Evolutionary conservation across 2,888 invertebrate species (phyloP).

Genomic region (Microplitis manilae): DNA sequence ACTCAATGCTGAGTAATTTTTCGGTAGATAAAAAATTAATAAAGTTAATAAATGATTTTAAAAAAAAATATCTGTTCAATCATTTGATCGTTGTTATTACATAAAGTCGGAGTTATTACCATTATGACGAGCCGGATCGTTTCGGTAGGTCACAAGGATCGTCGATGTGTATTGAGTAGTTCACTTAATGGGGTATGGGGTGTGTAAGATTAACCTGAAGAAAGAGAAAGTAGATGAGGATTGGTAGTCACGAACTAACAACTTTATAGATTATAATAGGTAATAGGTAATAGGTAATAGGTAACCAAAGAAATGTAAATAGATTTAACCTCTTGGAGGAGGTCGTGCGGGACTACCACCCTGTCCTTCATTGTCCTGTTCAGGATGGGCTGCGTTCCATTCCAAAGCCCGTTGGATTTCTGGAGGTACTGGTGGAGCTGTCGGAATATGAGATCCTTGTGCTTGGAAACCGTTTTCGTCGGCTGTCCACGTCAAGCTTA

Average conservation of each 20-base stretch:
- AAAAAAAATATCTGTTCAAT: background rate
- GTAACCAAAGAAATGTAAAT: slow-evolving; percentile 4
- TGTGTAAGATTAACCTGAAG: slow-evolving; percentile 24
- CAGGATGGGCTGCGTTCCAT: slow-evolving; percentile 71
- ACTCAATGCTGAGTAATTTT: too few species aligned
- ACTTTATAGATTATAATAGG: background rate
- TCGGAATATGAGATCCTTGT: slow-evolving; percentile 70
- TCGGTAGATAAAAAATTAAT: too few species aligned
- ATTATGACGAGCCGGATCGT: slow-evolving; percentile 62
- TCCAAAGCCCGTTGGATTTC: slow-evolving; percentile 71
- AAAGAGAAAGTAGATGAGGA: slow-evolving; percentile 28
- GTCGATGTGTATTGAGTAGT: slow-evolving; percentile 46
- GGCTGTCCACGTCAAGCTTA: slow-evolving; percentile 69
- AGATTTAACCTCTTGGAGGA: slow-evolving; percentile 58
- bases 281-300: background rate
- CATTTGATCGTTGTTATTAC: slow-evolving; percentile 47
- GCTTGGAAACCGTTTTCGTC: slow-evolving; percentile 71
- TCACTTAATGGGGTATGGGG: slow-evolving; percentile 54
- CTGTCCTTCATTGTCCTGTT: slow-evolving; percentile 66
- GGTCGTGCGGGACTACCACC: slow-evolving; percentile 52
- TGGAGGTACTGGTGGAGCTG: slow-evolving; percentile 70
- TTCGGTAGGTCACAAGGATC: slow-evolving; percentile 56
- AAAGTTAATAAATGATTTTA: slow-evolving; percentile 4
- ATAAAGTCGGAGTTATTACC: slow-evolving; percentile 62
- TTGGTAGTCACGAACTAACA: slow-evolving; percentile 16